Conservation (phyloP, 1,140 invertebrate species). For the Homarus americanus region DNA sequence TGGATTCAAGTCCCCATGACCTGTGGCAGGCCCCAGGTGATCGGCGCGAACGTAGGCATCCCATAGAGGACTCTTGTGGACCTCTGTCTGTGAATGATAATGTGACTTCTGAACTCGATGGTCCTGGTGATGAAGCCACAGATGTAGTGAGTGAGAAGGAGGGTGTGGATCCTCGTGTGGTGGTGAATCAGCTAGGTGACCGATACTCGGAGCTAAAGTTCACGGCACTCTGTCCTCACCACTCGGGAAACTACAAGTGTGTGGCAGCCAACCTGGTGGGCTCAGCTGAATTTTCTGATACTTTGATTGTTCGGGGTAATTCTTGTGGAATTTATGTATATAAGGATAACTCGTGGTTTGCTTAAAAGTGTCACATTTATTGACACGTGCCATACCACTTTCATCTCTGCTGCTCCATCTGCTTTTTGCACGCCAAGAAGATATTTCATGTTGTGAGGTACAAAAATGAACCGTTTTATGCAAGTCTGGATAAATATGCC, state of each 20-base stretch:
- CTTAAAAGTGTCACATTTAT: conserved; percentile 15
- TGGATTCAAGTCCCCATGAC: conserved; percentile 47
- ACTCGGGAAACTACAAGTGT: conserved; percentile 81
- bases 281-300: conserved; percentile 37
- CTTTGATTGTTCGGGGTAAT: conserved; percentile 66
- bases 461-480: conserved; percentile 17
- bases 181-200: conserved; percentile 67
- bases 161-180: conserved; percentile 61
- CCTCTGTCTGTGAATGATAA: conserved; percentile 30
- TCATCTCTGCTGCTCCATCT: conserved; percentile 26
- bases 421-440: conserved; percentile 43
- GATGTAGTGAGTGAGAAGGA: background rate
- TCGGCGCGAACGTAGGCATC: conserved; percentile 30
- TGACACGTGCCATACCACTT: conserved; percentile 29
- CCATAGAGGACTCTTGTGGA: conserved; percentile 36
- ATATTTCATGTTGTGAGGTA: conserved; percentile 25
- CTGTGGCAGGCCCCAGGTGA: conserved; percentile 26
- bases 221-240: conserved; percentile 67
- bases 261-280: conserved; percentile 74
- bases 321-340: conserved; percentile 4
- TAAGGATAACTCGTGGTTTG: conserved; percentile 15
- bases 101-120: conserved; percentile 7
- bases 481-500: conserved; percentile 28
- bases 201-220: conserved; percentile 69
- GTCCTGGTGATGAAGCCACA: conserved; percentile 26